Evolutionary conservation across 2,113 vertebrate genomes (phyloP).

Genomic region (Coregonus clupeaformis): DNA sequence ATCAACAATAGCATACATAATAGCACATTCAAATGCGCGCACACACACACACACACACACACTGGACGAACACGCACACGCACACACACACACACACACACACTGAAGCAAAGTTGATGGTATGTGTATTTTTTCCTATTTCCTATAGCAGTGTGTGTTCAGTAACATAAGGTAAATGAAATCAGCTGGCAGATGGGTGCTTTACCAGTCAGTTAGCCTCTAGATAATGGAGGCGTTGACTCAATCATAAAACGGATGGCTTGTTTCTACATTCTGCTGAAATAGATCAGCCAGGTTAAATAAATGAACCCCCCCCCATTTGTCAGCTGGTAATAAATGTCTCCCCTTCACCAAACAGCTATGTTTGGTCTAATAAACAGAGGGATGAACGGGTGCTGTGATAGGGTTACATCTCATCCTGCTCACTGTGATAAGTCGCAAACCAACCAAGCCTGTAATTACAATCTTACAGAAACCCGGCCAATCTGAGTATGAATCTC

Average conservation of each 20-base stretch:
- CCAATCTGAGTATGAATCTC: too few relatives aligned
- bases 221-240: constrained; percentile 95
- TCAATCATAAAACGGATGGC: constrained; percentile 95
- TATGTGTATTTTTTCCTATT: constrained; percentile 49
- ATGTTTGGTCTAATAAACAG: constrained; percentile 95
- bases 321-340: constrained; percentile 94
- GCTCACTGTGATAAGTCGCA: constrained; percentile 71
- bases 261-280: constrained; percentile 94
- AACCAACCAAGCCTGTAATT: too few relatives aligned
- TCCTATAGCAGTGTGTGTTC: constrained; percentile 71
- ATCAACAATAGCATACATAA: too few relatives aligned
- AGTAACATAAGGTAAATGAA: constrained; percentile 90
- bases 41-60: too few relatives aligned
- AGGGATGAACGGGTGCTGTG: too few relatives aligned
- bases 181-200: constrained; percentile 94
- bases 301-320: constrained; percentile 97
- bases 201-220: constrained; percentile 97
- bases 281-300: constrained; percentile 85
- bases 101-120: constrained; percentile 17
- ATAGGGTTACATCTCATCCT: constrained; percentile 68
- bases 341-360: constrained; percentile 88
- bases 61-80: too few relatives aligned
- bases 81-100: constrained; percentile 22
- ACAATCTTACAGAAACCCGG: too few relatives aligned
- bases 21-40: too few relatives aligned